These are phyloP conservation scores for Aphyosemion australe DNA, from an alignment of 2,113 vertebrate species.

Conservation along the genomic window DNA sequence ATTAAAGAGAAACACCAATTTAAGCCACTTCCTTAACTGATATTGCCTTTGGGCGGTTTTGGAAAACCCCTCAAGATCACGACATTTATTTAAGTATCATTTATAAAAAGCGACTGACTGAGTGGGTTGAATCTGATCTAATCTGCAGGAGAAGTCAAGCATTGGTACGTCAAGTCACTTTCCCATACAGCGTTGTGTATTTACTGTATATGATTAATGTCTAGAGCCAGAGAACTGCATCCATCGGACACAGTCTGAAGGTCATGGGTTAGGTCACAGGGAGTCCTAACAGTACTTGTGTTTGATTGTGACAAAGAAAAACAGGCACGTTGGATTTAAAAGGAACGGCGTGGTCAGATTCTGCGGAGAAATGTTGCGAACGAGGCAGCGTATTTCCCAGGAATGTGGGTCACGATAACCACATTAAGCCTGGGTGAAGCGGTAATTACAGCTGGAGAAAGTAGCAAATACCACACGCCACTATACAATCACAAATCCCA, in stretches of 20 bases:
- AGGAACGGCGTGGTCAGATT: slow-evolving; percentile 40
- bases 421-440: slow-evolving; percentile 65
- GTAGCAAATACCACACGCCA: slow-evolving; percentile 45
- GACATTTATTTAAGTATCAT: slow-evolving; percentile 20
- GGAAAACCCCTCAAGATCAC: slow-evolving; percentile 34
- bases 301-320: slow-evolving; percentile 48
- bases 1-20: slow-evolving; percentile 46
- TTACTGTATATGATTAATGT: slow-evolving; percentile 72
- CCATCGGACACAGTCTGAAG: slow-evolving; percentile 35
- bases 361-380: slow-evolving; percentile 25
- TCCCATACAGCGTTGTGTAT: slow-evolving; percentile 60
- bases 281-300: slow-evolving; percentile 68
- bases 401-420: slow-evolving; percentile 79
- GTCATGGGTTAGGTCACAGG: slow-evolving; percentile 66
- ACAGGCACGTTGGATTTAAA: slow-evolving; percentile 29
- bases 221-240: slow-evolving; percentile 46
- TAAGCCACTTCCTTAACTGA: slow-evolving; percentile 51
- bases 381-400: slow-evolving; percentile 52
- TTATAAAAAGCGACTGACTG: not conserved
- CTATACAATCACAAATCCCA: slow-evolving; percentile 39
- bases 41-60: slow-evolving; percentile 3
- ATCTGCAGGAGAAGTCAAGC: slow-evolving; percentile 58
- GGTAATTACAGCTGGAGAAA: slow-evolving; percentile 62
- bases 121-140: slow-evolving; percentile 48
- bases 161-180: slow-evolving; percentile 49